Evolutionary conservation across 2,888 invertebrate species (phyloP).

Genomic region (Trisateles emortualis): DNA sequence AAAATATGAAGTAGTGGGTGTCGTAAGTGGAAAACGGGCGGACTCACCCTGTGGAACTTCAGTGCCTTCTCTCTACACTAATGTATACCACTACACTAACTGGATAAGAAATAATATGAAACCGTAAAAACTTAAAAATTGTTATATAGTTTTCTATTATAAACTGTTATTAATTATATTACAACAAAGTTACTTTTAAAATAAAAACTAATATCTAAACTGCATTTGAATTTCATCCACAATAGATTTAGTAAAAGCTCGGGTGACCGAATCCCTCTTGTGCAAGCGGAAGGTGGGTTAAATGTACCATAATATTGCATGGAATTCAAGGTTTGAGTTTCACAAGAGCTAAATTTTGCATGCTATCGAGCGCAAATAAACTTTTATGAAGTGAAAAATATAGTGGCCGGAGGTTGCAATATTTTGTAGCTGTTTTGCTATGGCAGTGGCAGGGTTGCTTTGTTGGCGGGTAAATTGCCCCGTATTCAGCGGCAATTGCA

Average conservation of each 20-base stretch:
- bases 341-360: constrained; percentile 50
- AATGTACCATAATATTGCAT: constrained; percentile 50
- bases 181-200: too few species aligned
- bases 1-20: constrained; percentile 72
- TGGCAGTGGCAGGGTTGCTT: constrained; percentile 57
- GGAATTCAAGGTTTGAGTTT: constrained; percentile 39
- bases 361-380: constrained; percentile 52
- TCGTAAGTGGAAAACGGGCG: constrained; percentile 79
- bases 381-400: constrained; percentile 62
- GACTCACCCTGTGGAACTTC: constrained; percentile 76
- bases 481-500: constrained; percentile 50
- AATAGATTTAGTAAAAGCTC: constrained; percentile 23
- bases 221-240: constrained; percentile 26
- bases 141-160: neutral
- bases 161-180: neutral
- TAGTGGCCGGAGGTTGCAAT: constrained; percentile 44
- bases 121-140: constrained; percentile 34
- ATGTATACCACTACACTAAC: constrained; percentile 70
- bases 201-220: neutral
- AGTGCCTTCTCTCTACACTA: constrained; percentile 78
- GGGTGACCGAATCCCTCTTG: constrained; percentile 21
- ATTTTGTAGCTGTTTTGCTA: constrained; percentile 51
- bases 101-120: constrained; percentile 69
- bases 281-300: constrained; percentile 35
- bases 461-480: constrained; percentile 55